A percentile compares a stretch with the other conserved stretches of the same genome.
Conservation (phyloP, 2,888 invertebrate genomes). For the Brachylomia viminalis region DNA sequence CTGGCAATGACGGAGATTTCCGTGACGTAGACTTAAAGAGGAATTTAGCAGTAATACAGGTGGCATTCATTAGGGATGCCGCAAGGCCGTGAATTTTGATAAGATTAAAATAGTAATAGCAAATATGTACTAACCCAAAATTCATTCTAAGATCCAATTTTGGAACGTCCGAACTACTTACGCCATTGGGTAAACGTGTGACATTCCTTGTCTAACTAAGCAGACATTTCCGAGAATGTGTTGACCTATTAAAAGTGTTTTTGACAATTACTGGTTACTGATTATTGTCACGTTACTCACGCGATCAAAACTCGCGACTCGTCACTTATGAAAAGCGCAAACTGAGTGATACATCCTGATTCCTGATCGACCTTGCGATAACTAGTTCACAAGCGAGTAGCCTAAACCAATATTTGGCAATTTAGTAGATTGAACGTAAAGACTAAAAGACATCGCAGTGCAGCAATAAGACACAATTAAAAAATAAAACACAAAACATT, state of each 20-base stretch:
- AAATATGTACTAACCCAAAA: background rate
- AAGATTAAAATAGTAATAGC: constrained; percentile 9
- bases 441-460: constrained; percentile 30
- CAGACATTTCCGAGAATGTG: constrained; percentile 13
- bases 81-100: constrained; percentile 8
- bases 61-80: constrained; percentile 3
- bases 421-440: constrained; percentile 48
- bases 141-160: background rate
- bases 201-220: background rate
- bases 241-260: constrained; percentile 1
- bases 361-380: constrained; percentile 42
- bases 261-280: background rate
- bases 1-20: constrained; percentile 46
- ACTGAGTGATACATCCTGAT: background rate
- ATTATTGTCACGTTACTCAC: background rate
- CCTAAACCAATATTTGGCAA: constrained; percentile 46
- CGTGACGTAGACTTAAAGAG: constrained; percentile 42
- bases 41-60: constrained; percentile 20
- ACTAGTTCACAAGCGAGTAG: constrained; percentile 31
- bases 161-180: background rate
- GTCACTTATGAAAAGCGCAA: constrained; percentile 33
- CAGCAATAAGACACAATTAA: constrained; percentile 35
- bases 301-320: background rate
- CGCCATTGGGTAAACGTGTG: background rate
- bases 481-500: no score